Conservation (phyloP, 2,888 invertebrate genomes). For the Schizotus pectinicornis region DNA sequence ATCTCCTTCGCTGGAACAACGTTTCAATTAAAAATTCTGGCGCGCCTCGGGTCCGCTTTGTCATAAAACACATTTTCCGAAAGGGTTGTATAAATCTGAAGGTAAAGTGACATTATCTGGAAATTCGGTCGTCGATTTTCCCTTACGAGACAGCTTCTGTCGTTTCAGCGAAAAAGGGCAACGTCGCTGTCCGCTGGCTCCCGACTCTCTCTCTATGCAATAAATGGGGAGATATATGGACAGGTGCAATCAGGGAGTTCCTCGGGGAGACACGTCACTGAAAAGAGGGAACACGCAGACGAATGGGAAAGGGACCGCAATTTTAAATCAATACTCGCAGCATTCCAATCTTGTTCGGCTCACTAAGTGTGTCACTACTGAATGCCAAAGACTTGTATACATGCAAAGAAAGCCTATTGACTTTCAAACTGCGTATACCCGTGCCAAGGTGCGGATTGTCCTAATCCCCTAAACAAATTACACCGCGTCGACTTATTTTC, state of each 20-base stretch:
- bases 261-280: slow-evolving; percentile 56
- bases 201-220: slow-evolving; percentile 43
- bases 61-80: slow-evolving; percentile 31
- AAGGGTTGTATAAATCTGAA: slow-evolving; percentile 56
- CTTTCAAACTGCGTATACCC: background rate
- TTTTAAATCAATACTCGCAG: slow-evolving; percentile 57
- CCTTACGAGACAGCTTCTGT: slow-evolving; percentile 52
- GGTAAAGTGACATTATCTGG: slow-evolving; percentile 56
- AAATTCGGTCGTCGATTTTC: slow-evolving; percentile 50
- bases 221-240: slow-evolving; percentile 56
- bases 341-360: slow-evolving; percentile 41
- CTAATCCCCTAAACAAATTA: background rate
- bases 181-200: slow-evolving; percentile 39
- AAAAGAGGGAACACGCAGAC: slow-evolving; percentile 49
- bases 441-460: background rate
- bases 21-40: slow-evolving; percentile 27
- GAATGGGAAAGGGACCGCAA: slow-evolving; percentile 54
- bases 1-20: background rate
- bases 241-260: slow-evolving; percentile 59
- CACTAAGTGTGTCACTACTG: slow-evolving; percentile 32
- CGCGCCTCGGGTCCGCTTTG: slow-evolving; percentile 5
- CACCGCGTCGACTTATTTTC: slow-evolving; percentile 13
- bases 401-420: slow-evolving; percentile 19
- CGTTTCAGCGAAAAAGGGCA: slow-evolving; percentile 55
- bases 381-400: slow-evolving; percentile 23